Evolutionary conservation across 37 sponge, comb jelly and placozoan genomes (phyloP), one percentile per base, ranked within the genome.

Genomic region (Agelas oroides): DNA sequence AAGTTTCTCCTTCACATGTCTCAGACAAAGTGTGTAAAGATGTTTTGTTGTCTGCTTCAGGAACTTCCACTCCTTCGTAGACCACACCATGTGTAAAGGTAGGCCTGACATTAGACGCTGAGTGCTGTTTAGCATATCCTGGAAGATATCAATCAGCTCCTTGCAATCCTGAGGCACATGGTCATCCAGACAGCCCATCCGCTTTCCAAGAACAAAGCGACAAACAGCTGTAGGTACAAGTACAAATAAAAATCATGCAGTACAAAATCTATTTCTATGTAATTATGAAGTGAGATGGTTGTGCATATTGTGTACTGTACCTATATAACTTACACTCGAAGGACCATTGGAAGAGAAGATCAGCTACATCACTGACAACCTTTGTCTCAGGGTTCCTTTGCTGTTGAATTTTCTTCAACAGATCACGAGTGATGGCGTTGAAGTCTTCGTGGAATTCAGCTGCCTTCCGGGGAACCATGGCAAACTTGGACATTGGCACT

Each of bases 261-360:
- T n/a, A n/a, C n/a, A n/a, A n/a, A n/a, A n/a, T n/a, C n/a, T n/a
- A n/a, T n/a, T n/a, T n/a, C n/a, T n/a, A n/a, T n/a, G n/a, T 3
- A 46, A 46, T 46, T 46, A 46, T 46, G 46, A 46, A 12, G 46
- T 12, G 46, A 3, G 8, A 8, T 46, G 46, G 3, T 3, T 46
- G 46, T 46, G 46, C n/a, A n/a, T n/a, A n/a, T n/a, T 46, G 46
- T 46, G 8, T 46, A 46, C 8, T 8, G 6, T 46, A 46, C 46
- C 46, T 46, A 8, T 56, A 1, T 12, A 18, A 79, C 74, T 77
- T 56, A 87, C 87, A 72, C 79, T 87, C 87, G 71, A 87, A 87
- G 32, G 87, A 71, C 87, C 87, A 87, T 1, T 79, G 79, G 65
- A 87, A 79, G 56, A 87, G 11, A 18, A 72, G 68, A 17, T 38